Evolutionary conservation across 2,888 invertebrate genomes (phyloP), one percentile per base, ranked within the genome.

Genomic region (Drosophila percnosoma): DNA sequence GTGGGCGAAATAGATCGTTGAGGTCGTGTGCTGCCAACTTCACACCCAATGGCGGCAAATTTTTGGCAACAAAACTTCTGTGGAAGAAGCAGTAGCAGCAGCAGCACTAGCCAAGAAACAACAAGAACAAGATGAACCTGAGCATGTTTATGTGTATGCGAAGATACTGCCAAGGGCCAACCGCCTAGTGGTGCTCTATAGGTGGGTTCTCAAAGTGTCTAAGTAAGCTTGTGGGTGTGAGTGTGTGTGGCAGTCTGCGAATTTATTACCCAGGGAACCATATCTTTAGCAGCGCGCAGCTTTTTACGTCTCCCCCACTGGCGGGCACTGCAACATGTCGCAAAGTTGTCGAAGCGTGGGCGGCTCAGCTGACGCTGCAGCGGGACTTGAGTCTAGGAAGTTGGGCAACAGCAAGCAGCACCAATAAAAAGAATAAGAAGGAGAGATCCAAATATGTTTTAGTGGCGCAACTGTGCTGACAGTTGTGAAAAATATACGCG

Each of bases 251-350:
- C 61, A 65, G 83, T 71, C 83, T 80, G 72, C 76, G 72, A 90
- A 87, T 87, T 90, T 90, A 87, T 89, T 89, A 78, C 90, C 90
- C 72, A 85, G 90, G 87, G 89, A 89, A 85, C 89, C 90, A 87
- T 87, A 87, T 89, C 83, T 87, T 83, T 81, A 73, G 75, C 90
- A 67, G 60, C 40, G 70, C 67, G 86, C 64, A 70, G 59, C 68
- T 64, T 64, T 68, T 79, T 76, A 54, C 63, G 51, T 42, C 59
- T 48, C 42, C 58, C n/a, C 29, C 38, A 31, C 58, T 68, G 67
- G 61, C 59, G 68, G 65, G 64, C 66, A 61, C 80, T 88, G 88
- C 90, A 86, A 90, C 90, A 90, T 80, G 90, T 87, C 88, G 82
- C 88, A 90, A 86, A 87, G 76, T 85, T 90, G 82, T 87, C 88